phyloP scores from a whole-genome alignment of 2,888 invertebrate species.

The Drosophila quasianomalipes region DNA sequence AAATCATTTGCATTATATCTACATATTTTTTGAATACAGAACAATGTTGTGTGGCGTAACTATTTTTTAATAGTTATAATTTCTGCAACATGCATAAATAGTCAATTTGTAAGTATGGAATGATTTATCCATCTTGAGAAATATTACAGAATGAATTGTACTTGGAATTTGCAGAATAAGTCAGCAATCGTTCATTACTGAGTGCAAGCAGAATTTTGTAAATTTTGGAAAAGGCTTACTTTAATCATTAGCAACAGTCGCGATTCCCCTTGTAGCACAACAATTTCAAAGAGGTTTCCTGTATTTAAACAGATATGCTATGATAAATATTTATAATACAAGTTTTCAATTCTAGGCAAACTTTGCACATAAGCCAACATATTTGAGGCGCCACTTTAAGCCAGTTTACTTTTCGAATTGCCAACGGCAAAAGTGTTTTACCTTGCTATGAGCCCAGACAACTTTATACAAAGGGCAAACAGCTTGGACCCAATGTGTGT shows the following conservation, averaged over 20 bases:
- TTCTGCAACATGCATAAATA: background rate
- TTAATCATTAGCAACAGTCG: background rate
- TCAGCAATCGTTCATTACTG: background rate
- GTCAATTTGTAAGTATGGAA: background rate
- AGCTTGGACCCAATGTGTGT: constrained; percentile 38
- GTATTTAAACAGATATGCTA: background rate
- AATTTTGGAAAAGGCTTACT: background rate
- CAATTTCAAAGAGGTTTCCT: background rate
- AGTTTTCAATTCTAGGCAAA: background rate
- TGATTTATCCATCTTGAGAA: background rate
- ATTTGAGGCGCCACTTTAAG: background rate
- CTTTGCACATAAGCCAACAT: constrained; percentile 1
- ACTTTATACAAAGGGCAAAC: constrained; percentile 12
- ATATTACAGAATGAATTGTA: background rate
- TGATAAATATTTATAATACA: background rate
- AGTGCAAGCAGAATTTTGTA: background rate
- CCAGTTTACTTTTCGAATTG: constrained; percentile 23
- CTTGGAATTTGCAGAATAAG: background rate
- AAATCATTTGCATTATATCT: background rate
- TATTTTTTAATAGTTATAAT: background rate
- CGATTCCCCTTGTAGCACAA: background rate
- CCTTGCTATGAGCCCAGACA: constrained; percentile 15
- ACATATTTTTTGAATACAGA: background rate
- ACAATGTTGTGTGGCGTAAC: background rate
- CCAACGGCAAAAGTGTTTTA: constrained; percentile 34